Conservation (phyloP, 1,140 invertebrate species). For the Caenorhabditis inopinata region DNA sequence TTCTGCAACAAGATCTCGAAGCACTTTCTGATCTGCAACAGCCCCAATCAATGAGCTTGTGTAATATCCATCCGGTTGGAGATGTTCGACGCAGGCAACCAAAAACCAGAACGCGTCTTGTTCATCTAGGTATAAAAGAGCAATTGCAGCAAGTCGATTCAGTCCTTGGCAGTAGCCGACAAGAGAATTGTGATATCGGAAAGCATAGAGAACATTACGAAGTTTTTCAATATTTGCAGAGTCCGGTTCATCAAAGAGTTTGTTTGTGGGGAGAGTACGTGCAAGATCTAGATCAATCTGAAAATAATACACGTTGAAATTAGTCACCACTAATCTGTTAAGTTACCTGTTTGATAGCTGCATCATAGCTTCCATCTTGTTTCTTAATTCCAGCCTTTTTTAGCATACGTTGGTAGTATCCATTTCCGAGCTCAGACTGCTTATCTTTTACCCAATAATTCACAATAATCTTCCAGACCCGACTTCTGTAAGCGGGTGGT, state of each 20-base stretch:
- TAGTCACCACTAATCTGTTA: no score
- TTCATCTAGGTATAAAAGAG: conserved; percentile 71
- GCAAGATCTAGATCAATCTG: conserved; percentile 52
- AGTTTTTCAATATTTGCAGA: conserved; percentile 47
- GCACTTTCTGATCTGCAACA: conserved; percentile 70
- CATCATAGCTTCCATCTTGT: conserved; percentile 44
- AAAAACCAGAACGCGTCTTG: conserved; percentile 73
- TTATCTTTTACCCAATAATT: conserved; percentile 40
- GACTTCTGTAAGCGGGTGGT: conserved; percentile 43
- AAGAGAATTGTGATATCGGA: conserved; percentile 47
- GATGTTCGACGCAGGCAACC: conserved; percentile 70
- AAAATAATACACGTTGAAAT: not conserved
- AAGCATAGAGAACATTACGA: conserved; percentile 49
- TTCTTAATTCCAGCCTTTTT: conserved; percentile 46
- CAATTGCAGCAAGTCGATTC: conserved; percentile 71
- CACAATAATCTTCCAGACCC: conserved; percentile 52
- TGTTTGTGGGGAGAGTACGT: conserved; percentile 51
- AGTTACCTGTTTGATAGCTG: conserved; percentile 47
- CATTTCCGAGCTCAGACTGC: conserved; percentile 45
- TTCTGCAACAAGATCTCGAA: conserved; percentile 70
- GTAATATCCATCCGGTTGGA: conserved; percentile 72
- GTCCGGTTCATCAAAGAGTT: conserved; percentile 47
- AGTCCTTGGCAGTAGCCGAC: conserved; percentile 67
- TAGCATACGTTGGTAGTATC: conserved; percentile 48
- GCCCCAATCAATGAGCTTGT: conserved; percentile 69